Evolutionary conservation across 92 coral and sea anemone genomes (phyloP).

Genomic region (Phenganax subtilis): DNA sequence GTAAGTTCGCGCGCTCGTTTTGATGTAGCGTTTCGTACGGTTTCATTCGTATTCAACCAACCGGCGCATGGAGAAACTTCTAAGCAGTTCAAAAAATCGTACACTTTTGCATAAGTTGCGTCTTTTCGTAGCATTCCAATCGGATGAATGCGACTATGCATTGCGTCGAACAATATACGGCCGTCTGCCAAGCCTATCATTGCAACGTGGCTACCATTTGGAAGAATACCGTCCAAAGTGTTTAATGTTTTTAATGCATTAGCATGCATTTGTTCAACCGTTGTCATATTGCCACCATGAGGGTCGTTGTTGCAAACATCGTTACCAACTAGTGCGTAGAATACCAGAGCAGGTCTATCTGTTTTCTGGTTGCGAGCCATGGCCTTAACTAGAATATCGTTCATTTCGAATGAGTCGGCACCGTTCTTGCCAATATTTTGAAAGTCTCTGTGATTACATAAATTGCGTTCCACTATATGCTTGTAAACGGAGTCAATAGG

Average conservation of each 20-base stretch:
- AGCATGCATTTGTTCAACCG: constrained; percentile 73
- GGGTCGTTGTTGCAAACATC: constrained; percentile 78
- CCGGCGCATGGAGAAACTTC: constrained; percentile 92
- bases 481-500: constrained; percentile 74
- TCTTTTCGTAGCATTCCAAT: constrained; percentile 80
- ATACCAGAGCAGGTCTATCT: constrained; percentile 87
- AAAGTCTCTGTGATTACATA: constrained; percentile 93
- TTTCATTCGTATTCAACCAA: constrained; percentile 79
- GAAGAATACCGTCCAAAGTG: constrained; percentile 60
- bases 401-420: constrained; percentile 85
- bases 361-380: constrained; percentile 61
- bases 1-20: constrained; percentile 67
- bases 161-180: constrained; percentile 64
- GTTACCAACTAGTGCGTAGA: constrained; percentile 81
- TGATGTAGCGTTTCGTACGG: constrained; percentile 66
- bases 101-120: constrained; percentile 74
- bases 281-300: constrained; percentile 63
- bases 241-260: constrained; percentile 70
- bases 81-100: constrained; percentile 87
- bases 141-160: constrained; percentile 88
- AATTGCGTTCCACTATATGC: constrained; percentile 76
- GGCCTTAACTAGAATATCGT: constrained; percentile 54
- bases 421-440: constrained; percentile 98
- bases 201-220: constrained; percentile 79
- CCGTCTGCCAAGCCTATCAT: constrained; percentile 80